Percentiles rank a stretch among this genome's conserved stretches.
phyloP scores from a whole-genome alignment of 2,797 vertebrate species.

The Pangasius krempfi region DNA sequence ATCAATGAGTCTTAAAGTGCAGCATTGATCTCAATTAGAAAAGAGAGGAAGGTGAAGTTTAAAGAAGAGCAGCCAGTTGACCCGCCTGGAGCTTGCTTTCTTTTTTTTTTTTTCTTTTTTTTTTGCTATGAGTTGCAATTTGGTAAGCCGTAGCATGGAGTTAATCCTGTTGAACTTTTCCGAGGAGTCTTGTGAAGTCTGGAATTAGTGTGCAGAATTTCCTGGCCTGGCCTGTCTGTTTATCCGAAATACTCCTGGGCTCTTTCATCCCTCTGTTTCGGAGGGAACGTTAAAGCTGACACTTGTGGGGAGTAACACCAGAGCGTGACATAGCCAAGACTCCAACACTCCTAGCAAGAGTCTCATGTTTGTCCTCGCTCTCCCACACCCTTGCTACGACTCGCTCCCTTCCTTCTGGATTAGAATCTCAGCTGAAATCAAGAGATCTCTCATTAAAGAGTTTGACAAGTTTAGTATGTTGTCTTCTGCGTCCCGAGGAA shows the following conservation, averaged over 20 bases:
- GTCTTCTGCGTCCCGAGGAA: conserved; percentile 72
- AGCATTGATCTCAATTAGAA: conserved; percentile 87
- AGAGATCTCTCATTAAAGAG: conserved; percentile 69
- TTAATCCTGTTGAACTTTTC: conserved; percentile 49
- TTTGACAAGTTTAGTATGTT: conserved; percentile 73
- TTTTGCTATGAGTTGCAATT: neutral
- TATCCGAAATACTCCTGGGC: conserved; percentile 25
- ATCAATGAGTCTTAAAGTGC: conserved; percentile 92
- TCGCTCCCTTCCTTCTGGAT: neutral
- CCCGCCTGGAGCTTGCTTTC: neutral
- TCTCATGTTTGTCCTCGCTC: neutral
- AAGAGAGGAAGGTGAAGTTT: conserved; percentile 70
- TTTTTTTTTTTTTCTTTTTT: neutral
- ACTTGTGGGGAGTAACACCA: conserved; percentile 38
- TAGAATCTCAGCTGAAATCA: conserved; percentile 48
- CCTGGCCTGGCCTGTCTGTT: conserved; percentile 31
- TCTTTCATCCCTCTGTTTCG: conserved; percentile 38
- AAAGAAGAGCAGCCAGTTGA: conserved; percentile 74
- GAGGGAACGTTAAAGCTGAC: conserved; percentile 42
- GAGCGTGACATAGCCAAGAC: conserved; percentile 28
- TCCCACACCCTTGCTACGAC: neutral
- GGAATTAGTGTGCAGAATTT: conserved; percentile 45
- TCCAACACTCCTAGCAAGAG: conserved; percentile 12
- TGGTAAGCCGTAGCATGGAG: conserved; percentile 32
- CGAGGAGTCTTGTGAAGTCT: conserved; percentile 37